Percentiles rank a stretch among this genome's conserved stretches.
phyloP scores from a whole-genome alignment of 2,888 invertebrate genomes.

The Amblyjoppa proteus region DNA sequence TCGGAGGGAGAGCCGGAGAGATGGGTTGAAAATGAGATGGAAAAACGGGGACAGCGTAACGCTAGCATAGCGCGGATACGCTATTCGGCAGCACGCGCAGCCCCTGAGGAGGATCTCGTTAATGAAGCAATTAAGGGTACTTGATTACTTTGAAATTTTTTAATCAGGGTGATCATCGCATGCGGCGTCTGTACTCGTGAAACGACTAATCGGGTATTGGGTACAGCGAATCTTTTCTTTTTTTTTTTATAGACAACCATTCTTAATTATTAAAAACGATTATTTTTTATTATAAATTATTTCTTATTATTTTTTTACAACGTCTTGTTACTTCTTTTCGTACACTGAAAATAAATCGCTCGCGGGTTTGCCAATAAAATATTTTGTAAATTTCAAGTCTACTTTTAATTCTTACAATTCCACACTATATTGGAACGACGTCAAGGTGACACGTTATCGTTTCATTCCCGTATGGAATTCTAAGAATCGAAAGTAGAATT shows the following conservation, averaged over 20 bases:
- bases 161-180: constrained; percentile 12
- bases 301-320: no score
- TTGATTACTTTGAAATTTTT: constrained; percentile 6
- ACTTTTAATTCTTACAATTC: no score
- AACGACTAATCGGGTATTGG: neutral
- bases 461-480: no score
- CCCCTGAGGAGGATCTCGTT: constrained; percentile 4
- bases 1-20: neutral
- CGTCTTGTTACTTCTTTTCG: no score
- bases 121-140: constrained; percentile 23
- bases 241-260: neutral
- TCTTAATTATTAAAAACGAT: neutral
- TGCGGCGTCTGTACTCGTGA: neutral
- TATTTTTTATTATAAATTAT: no score
- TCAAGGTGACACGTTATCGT: no score
- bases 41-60: neutral
- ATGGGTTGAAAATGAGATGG: neutral
- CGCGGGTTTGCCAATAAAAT: no score
- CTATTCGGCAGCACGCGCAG: constrained; percentile 9
- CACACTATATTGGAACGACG: no score
- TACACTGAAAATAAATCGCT: no score
- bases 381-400: no score
- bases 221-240: neutral
- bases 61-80: constrained; percentile 2
- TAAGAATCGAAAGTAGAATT: no score